phyloP scores from a whole-genome alignment of 2,888 invertebrate genomes.

The Anarsia innoxiella region DNA sequence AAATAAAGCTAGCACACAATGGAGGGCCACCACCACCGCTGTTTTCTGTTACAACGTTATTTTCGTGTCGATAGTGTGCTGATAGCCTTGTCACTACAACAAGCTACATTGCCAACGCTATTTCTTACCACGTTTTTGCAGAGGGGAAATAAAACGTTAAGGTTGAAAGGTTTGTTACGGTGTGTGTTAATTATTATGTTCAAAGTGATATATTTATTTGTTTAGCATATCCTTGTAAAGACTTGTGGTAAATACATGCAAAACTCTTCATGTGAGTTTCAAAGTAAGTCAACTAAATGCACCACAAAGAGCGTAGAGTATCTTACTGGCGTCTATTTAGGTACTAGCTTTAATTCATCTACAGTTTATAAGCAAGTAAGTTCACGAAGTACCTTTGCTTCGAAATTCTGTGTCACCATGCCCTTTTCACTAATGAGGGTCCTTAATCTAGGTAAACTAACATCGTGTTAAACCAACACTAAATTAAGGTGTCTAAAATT shows the following conservation, averaged over 20 bases:
- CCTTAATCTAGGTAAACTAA: neutral
- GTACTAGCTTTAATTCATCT: too few relatives aligned
- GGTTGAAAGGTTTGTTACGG: neutral
- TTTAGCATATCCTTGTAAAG: neutral
- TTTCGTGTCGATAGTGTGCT: slow-evolving; percentile 7
- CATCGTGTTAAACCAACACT: neutral
- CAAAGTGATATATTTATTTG: neutral
- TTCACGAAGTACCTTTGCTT: neutral
- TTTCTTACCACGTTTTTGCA: slow-evolving; percentile 11
- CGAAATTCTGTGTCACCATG: neutral
- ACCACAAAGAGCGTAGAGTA: too few relatives aligned
- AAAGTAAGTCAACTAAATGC: too few relatives aligned
- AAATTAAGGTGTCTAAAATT: neutral
- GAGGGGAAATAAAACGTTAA: neutral
- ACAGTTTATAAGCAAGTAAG: neutral
- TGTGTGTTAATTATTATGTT: neutral
- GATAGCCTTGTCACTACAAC: too few relatives aligned
- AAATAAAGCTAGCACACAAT: slow-evolving; percentile 43
- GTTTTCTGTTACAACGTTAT: slow-evolving; percentile 23
- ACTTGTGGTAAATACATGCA: neutral
- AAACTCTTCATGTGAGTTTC: too few relatives aligned
- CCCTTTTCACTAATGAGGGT: neutral
- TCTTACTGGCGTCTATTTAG: too few relatives aligned
- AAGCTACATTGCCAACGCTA: neutral
- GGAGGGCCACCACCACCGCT: slow-evolving; percentile 34